Evolutionary conservation across 2,888 invertebrate genomes (phyloP), one percentile per base, ranked within the genome.

Genomic region (Branchinecta sandiegonensis): DNA sequence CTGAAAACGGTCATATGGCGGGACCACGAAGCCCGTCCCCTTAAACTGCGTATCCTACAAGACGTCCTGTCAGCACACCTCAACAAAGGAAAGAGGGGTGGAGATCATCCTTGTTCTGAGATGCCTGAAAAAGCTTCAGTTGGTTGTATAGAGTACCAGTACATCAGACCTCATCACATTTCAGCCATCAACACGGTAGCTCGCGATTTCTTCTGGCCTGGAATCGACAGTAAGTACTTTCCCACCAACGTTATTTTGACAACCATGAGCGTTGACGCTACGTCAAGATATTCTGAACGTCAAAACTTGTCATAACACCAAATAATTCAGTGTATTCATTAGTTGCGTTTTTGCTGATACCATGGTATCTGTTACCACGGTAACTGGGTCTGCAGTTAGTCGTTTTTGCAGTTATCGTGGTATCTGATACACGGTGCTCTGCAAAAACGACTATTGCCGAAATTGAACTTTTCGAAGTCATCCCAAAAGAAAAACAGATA

Each of bases 171-270:
- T 0, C 88, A 91, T 74, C 92, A 93, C 77, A 86, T 94, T 72
- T 87, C 91, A 1, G 88, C 90, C 0, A 85, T 94, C 71, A 94
- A 94, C 78, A 85, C 84, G 69, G 79, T 94, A 14, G 88, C 90
- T 72, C 84, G 87, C 72, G 85, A 87, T 74, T 87, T 86, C 78
- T 94, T 94, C 79, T 94, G 94, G 94, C 89, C 92, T 2, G 93
- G 92, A 66, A 88, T 94, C 71, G 93, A 94, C 78, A 79, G 93
- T 93, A 79, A 84, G 86, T 81, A 71, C 46, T 65, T 47, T 67
- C 14, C 73, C 14, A 47, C 46, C 17, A 47, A 37, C 23, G 48
- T 69, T 11, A 7, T 1, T 37, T 13, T 46, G 37, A 37, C 37
- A 5, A 37, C 37, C 37, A 6, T 5, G 37, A 37, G 37, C 37